phyloP scores from a whole-genome alignment of 2,888 invertebrate genomes.

The Thumatha senex region DNA sequence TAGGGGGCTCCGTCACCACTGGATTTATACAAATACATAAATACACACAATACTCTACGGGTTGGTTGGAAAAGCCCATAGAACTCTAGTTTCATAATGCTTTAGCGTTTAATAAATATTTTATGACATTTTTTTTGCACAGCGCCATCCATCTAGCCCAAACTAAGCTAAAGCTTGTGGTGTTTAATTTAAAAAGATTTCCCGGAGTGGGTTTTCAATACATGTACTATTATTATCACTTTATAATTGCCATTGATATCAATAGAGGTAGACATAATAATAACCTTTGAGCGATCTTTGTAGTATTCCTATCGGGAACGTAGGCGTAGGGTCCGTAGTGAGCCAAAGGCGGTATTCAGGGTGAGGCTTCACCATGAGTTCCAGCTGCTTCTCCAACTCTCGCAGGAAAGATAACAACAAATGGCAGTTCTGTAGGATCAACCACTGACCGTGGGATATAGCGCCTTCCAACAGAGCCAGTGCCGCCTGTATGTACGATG shows the following conservation, averaged over 20 bases:
- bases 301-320: slow-evolving; percentile 95
- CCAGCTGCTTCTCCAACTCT: slow-evolving; percentile 92
- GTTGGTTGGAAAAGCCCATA: too few relatives aligned
- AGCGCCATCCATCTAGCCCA: too few relatives aligned
- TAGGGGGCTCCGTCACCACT: slow-evolving; percentile 97
- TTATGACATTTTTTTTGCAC: too few relatives aligned
- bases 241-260: too few relatives aligned
- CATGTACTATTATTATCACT: too few relatives aligned
- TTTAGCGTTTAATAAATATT: too few relatives aligned
- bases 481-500: slow-evolving; percentile 82
- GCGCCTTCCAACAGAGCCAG: slow-evolving; percentile 86
- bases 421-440: slow-evolving; percentile 97
- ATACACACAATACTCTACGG: too few relatives aligned
- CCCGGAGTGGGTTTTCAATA: too few relatives aligned
- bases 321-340: slow-evolving; percentile 94
- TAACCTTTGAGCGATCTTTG: slow-evolving; percentile 89
- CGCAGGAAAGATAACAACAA: slow-evolving; percentile 90
- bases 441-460: slow-evolving; percentile 92
- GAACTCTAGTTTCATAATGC: too few relatives aligned
- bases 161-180: too few relatives aligned
- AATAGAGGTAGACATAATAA: neutral
- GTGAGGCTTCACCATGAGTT: slow-evolving; percentile 91
- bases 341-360: slow-evolving; percentile 96
- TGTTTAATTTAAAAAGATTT: too few relatives aligned
- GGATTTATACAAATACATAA: slow-evolving; percentile 19